A percentile compares a stretch with the other conserved stretches of the same genome.
These are phyloP conservation scores for Sceliomorpha sp. DNA, from an alignment of 2,888 invertebrate genomes.

Conservation along the genomic window DNA sequence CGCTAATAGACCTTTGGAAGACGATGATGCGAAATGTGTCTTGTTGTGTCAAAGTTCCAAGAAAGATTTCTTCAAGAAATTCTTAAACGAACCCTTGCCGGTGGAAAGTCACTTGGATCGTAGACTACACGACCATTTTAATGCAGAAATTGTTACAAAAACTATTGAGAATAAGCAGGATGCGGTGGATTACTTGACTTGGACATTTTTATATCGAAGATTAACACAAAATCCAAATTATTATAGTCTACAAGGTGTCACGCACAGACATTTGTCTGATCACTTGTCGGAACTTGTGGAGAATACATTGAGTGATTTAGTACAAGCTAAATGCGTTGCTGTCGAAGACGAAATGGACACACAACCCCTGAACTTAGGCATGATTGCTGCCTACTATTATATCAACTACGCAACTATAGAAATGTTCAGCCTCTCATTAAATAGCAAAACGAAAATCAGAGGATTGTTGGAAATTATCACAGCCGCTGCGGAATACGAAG, in stretches of 20 bases:
- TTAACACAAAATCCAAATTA: constrained; percentile 99
- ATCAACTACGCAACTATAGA: constrained; percentile 99
- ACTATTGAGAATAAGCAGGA: constrained; percentile 99
- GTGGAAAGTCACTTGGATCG: constrained; percentile 99
- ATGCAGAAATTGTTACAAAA: constrained; percentile 99
- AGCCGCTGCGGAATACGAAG: constrained; percentile 97
- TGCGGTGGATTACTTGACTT: constrained; percentile 99
- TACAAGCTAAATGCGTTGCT: constrained; percentile 98
- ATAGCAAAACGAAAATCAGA: constrained; percentile 98
- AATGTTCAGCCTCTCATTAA: constrained; percentile 97
- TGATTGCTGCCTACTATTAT: constrained; percentile 99
- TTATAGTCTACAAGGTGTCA: constrained; percentile 98
- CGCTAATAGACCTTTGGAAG: constrained; percentile 94
- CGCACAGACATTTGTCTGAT: constrained; percentile 98
- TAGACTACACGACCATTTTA: constrained; percentile 98
- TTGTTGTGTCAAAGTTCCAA: constrained; percentile 98
- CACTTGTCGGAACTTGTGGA: constrained; percentile 99
- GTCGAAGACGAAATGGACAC: constrained; percentile 99
- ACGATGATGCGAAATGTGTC: constrained; percentile 96
- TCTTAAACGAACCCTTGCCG: constrained; percentile 97
- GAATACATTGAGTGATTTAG: constrained; percentile 94
- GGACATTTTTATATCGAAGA: constrained; percentile 98
- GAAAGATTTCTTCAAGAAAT: constrained; percentile 99
- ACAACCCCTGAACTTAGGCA: constrained; percentile 97
- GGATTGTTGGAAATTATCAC: constrained; percentile 98